Evolutionary conservation across 2,888 invertebrate genomes (phyloP), one percentile per base, ranked within the genome.

Genomic region (Aporophyla lueneburgensis): DNA sequence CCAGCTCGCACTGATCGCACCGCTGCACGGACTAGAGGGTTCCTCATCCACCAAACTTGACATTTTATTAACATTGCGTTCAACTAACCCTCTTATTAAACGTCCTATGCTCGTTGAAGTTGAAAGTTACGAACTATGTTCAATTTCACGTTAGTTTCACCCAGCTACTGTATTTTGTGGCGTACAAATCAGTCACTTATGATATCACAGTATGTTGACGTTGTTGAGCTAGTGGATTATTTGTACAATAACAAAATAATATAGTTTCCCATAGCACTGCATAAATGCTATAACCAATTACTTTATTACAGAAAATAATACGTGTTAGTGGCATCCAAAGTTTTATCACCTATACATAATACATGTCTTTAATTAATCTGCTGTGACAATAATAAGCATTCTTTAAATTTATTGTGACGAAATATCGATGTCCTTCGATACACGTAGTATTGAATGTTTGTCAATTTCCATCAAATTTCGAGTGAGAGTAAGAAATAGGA

Each of bases 351-450:
- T 74, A 74, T 77, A 65, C 63, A 74, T 75, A 76, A 76, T 87
- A 80, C 86, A 88, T 86, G 76, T 88, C 69, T 86, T 79, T 80
- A 86, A 88, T 89, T 78, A 87, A 89, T 89, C 87, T 93, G 86
- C 90, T 89, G 89, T 92, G 93, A 93, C 93, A 93, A 93, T 93
- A 92, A 92, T 86, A 88, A 83, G 81, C 83, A 80, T 86, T 89
- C 81, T 84, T 88, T 89, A 88, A 88, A 88, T 83, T 62, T 83
- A 81, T 85, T 80, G 85, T 83, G 86, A 88, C 79, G 74, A 85
- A 84, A 82, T 79, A 86, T 81, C 83, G 74, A 84, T 83, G 86
- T 87, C 85, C 80, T 78, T 87, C 72, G 78, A 78, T 87, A 87
- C 83, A 88, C 84, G 58, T 86, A 87, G 84, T 90, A 89, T 89